Evolutionary conservation across 2,797 vertebrate genomes (phyloP).

Genomic region (Pangasius mekongensis): DNA sequence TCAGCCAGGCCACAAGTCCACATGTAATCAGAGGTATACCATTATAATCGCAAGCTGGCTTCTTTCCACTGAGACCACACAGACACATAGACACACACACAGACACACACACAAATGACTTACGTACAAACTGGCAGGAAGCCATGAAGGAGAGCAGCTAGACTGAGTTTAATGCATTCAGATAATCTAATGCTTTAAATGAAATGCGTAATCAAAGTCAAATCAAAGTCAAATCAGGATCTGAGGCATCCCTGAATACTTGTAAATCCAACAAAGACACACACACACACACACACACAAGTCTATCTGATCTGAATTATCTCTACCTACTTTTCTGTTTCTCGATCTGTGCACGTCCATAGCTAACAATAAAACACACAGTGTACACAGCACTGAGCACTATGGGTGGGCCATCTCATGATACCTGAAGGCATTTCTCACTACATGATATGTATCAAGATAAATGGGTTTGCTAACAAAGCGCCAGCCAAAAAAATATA

Average conservation of each 20-base stretch:
- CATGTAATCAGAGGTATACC: conserved; percentile 17
- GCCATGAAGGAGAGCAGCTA: background rate
- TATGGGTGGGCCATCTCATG: background rate
- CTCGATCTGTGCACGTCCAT: background rate
- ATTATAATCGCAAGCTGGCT: conserved; percentile 16
- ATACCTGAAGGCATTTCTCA: background rate
- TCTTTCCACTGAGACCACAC: background rate
- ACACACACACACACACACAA: background rate
- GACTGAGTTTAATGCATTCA: background rate
- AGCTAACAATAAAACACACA: background rate
- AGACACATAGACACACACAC: background rate
- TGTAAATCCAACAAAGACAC: background rate
- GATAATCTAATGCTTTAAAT: conserved; percentile 17
- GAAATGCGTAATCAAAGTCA: conserved; percentile 35
- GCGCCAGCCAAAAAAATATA: background rate
- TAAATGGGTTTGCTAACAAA: background rate
- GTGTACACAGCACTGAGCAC: background rate
- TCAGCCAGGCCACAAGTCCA: conserved; percentile 13
- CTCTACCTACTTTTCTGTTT: background rate
- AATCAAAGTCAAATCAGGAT: background rate
- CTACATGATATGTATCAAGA: background rate
- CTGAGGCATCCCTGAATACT: background rate
- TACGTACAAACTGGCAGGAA: conserved; percentile 25
- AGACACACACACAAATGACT: background rate
- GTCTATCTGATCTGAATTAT: background rate